Base-by-base conservation (phyloP, 2,888 invertebrate species). In the Troides helena region DNA sequence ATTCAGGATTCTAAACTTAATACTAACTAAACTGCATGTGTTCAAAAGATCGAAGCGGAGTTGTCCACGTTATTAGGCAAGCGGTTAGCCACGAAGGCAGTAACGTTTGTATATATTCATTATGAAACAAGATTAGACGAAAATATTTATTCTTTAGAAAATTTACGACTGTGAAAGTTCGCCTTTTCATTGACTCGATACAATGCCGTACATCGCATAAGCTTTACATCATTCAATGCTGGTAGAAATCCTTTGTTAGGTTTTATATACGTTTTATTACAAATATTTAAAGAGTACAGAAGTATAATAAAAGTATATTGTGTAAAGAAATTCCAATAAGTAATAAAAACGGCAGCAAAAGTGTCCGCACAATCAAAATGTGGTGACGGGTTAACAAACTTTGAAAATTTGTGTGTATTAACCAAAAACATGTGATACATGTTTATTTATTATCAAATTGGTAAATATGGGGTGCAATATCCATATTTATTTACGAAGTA, bases 251-350 rank as follows among this genome's bases (percentile, higher is more conserved):
- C 60, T 66, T 66, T 66, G 60, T 66, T 61, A 60, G 21, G 60
- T 36, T 66, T 66, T 60, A 66, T 46, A n/a, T 30, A 66, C 60
- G 50, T 66, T 66, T 66, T 66, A 66, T 60, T 30, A 66, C 66
- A 53, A 61, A 53, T 61, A 60, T 66, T 46, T 66, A 66, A 60
- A 61, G 50, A 66, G 36, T 60, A 36, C 53, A 60, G 14, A 53
- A 65, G 36, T 18, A 30, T 61, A 53, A 36, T 66, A 66, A 66
- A 66, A 66, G 21, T 61, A 46, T 50, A 60, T 60, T 66, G 60
- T 66, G 53, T 60, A 60, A 50, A 66, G 50, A 60, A 60, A 60
- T 53, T 60, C 50, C 60, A 36, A n/a, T 30, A 14, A 0, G 50
- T 66, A 66, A 66, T 60, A 60, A 66, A 60, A 66, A 60, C 30